Conservation (phyloP, 1,140 invertebrate species). For the Latrodectus geometricus region DNA sequence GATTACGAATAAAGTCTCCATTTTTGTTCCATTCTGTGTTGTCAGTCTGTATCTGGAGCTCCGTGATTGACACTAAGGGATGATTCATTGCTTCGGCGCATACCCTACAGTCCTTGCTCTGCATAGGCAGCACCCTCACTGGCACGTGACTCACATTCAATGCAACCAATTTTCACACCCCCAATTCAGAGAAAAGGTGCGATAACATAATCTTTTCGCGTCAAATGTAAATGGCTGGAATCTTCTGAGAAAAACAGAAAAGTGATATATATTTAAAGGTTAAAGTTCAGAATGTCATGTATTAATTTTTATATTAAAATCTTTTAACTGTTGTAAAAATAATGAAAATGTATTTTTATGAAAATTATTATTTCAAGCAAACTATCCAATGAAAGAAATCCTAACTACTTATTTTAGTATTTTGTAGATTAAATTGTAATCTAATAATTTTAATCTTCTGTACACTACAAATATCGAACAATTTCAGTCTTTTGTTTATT, state of each 20-base stretch:
- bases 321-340: no score
- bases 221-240: background rate
- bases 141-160: conserved; percentile 56
- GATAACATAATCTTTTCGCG: conserved; percentile 11
- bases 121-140: background rate
- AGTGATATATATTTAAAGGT: no score
- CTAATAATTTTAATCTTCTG: no score
- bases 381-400: no score
- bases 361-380: no score
- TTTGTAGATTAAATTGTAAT: no score
- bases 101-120: background rate
- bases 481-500: no score
- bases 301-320: no score
- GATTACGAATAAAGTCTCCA: conserved; percentile 58
- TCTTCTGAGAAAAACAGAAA: background rate
- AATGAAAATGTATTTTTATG: no score
- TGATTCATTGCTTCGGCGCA: conserved; percentile 46
- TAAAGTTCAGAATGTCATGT: no score
- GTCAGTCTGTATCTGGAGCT: conserved; percentile 37
- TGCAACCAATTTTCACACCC: conserved; percentile 9
- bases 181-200: background rate
- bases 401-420: no score
- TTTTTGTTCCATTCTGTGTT: conserved; percentile 45
- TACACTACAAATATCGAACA: no score
- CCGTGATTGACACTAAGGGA: conserved; percentile 56